Evolutionary conservation across 2,113 vertebrate genomes (phyloP), one percentile per base, ranked within the genome.

Genomic region (Microcebus tavaratra): DNA sequence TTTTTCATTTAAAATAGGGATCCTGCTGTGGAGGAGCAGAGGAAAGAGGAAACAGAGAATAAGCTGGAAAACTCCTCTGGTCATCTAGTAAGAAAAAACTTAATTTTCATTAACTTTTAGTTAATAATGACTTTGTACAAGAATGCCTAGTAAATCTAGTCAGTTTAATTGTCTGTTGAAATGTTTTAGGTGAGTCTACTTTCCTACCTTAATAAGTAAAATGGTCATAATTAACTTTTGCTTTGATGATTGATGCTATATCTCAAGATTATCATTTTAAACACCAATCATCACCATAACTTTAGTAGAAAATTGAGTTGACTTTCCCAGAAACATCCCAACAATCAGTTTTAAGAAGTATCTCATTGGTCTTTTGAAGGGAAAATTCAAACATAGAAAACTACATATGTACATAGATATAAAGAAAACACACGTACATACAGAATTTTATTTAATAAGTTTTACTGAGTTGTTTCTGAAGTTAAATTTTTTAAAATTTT

Each of bases 21-120:
- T 81, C 48, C 59, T 86, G 6, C 48, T 87, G 39, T 94, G 25
- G 89, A 94, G 17, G 93, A 95, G 5, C 78, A 96, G 31, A 70
- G 50, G 80, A 90, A 91, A 25, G 89, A 93, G 8, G 91, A 97
- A 90, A 90, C 61, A 42, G 84, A 96, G 50, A 93, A 50, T 93
- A 93, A 91, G 3, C 23, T 57, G 90, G 96, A 98, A 86, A 95
- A 91, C n/a, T 59, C 95, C 90, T 57, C 27, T 53, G 70, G 78
- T 84, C 89, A 96, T 73, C 80, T 92, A 96, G 98, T 98, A 97
- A 98, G 97, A 95, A 9, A 73, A 95, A n/a, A 88, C 78, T 92
- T 94, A 86, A 80, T 90, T 96, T 68, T 97, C 14, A 73, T 87
- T 93, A 95, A 89, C 7, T 78, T 6, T 57, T 55, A 83, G 34